phyloP scores from a whole-genome alignment of 2,888 invertebrate genomes.

The Tipula unca region DNA sequence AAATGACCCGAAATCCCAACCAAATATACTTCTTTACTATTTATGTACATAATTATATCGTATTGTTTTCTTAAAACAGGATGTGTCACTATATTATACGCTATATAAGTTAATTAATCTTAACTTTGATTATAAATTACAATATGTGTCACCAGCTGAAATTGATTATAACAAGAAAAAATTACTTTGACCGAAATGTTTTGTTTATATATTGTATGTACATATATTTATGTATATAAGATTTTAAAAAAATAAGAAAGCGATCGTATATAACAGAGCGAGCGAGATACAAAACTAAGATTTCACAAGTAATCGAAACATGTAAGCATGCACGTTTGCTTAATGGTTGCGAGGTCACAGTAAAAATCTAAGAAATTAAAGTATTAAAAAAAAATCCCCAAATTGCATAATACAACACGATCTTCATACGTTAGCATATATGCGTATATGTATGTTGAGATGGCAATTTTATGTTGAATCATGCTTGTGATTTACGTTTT shows the following conservation, averaged over 20 bases:
- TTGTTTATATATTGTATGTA: neutral
- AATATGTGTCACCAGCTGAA: neutral
- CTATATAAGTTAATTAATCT: neutral
- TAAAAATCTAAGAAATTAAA: neutral
- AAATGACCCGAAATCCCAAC: too few species aligned
- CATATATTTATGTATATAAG: neutral
- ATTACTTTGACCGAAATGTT: neutral
- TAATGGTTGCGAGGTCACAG: neutral
- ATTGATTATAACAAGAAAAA: slow-evolving; percentile 8
- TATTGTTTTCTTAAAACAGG: neutral
- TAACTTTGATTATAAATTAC: neutral
- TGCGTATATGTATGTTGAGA: neutral
- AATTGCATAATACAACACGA: neutral
- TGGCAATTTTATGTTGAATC: neutral
- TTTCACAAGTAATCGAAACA: neutral
- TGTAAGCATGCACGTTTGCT: neutral
- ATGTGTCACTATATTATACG: neutral
- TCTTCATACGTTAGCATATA: neutral
- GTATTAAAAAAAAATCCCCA: neutral
- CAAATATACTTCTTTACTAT: too few species aligned
- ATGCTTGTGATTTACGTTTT: neutral
- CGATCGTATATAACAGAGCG: neutral
- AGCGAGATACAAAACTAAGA: neutral
- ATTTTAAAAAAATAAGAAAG: neutral
- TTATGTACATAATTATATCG: too few species aligned